Conservation (phyloP, 2,797 vertebrate species). For the Trachurus trachurus region DNA sequence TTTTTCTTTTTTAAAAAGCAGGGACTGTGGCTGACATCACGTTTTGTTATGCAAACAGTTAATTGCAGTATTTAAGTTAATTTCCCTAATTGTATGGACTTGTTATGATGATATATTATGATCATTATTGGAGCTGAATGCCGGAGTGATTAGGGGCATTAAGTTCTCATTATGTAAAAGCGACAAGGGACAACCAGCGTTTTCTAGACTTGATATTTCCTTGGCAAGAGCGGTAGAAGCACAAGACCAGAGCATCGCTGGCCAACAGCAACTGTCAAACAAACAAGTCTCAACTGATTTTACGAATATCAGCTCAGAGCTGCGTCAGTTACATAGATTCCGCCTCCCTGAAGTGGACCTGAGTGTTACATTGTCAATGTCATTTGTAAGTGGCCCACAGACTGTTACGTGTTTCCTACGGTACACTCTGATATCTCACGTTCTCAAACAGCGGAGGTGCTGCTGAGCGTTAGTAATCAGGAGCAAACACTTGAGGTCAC, state of each 20-base stretch:
- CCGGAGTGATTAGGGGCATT: background rate
- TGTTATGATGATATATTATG: background rate
- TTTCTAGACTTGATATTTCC: background rate
- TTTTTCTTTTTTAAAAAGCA: no score
- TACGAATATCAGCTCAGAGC: slow-evolving; percentile 48
- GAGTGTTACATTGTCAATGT: slow-evolving; percentile 42
- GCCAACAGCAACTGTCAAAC: slow-evolving; percentile 1
- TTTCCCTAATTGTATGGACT: background rate
- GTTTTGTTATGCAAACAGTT: background rate
- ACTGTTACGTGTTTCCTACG: slow-evolving; percentile 12
- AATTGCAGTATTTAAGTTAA: background rate
- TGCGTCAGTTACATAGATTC: slow-evolving; percentile 36
- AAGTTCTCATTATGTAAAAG: no score
- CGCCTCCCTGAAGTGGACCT: slow-evolving; percentile 24
- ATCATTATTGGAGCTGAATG: background rate
- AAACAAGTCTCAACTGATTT: slow-evolving; percentile 47
- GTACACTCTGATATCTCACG: slow-evolving; percentile 40
- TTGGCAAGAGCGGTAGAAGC: background rate
- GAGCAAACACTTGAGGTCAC: slow-evolving; percentile 57
- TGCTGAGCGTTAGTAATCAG: slow-evolving; percentile 42
- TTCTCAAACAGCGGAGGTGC: slow-evolving; percentile 58
- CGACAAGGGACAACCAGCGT: background rate
- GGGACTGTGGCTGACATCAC: no score
- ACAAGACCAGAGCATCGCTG: background rate
- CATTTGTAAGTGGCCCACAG: slow-evolving; percentile 46